These are phyloP conservation scores for Creontiades dilutus DNA, from an alignment of 2,888 invertebrate genomes.

Conservation along the genomic window DNA sequence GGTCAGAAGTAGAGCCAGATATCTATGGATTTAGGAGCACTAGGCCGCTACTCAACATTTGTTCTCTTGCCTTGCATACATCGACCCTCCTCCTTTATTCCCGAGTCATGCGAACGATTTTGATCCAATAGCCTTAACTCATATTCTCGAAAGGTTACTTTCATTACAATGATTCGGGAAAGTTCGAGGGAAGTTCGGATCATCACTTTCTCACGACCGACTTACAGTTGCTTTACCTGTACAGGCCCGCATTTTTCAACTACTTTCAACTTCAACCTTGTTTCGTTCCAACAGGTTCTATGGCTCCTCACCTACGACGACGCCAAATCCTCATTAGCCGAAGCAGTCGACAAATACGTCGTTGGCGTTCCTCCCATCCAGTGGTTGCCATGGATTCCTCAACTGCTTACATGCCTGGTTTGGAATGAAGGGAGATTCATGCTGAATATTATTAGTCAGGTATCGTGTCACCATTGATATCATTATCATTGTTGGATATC, in stretches of 20 bases:
- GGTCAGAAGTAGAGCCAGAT: not conserved
- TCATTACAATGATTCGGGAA: too few relatives aligned
- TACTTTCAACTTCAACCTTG: too few relatives aligned
- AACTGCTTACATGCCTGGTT: slow-evolving; percentile 93
- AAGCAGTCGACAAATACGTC: slow-evolving; percentile 94
- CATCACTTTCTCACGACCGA: too few relatives aligned
- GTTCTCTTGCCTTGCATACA: not conserved
- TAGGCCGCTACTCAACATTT: not conserved
- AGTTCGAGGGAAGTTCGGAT: too few relatives aligned
- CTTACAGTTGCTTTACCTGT: too few relatives aligned
- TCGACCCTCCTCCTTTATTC: not conserved
- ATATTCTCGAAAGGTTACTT: too few relatives aligned
- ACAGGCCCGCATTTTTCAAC: too few relatives aligned
- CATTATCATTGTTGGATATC: too few relatives aligned
- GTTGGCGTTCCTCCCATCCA: slow-evolving; percentile 95
- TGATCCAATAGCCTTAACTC: not conserved
- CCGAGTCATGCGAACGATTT: not conserved
- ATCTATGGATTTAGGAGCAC: not conserved
- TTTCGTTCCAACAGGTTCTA: slow-evolving; percentile 82
- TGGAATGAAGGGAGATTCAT: slow-evolving; percentile 95
- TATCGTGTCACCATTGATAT: slow-evolving; percentile 77
- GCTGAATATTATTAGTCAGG: slow-evolving; percentile 92
- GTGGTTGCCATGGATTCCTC: slow-evolving; percentile 99
- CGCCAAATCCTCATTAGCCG: slow-evolving; percentile 88
- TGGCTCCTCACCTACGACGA: slow-evolving; percentile 97